Conservation (phyloP, 2,797 vertebrate genomes). For the Enteromius unitaeniatus region DNA sequence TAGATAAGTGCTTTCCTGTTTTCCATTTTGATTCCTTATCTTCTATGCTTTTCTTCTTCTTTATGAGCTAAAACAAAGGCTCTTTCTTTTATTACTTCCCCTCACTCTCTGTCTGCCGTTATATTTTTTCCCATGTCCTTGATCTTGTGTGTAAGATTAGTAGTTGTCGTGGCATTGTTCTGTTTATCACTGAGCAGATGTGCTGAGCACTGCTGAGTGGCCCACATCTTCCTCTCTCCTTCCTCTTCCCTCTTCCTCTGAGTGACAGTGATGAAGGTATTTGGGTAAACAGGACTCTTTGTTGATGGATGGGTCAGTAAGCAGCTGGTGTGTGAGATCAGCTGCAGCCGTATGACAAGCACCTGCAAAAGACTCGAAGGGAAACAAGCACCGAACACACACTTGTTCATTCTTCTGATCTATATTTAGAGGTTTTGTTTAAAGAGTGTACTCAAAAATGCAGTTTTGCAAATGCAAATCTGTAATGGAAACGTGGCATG, state of each 20-base stretch:
- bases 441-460: background rate
- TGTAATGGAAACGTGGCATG: no score
- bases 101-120: conserved; percentile 26
- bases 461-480: background rate
- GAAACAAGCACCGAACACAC: conserved; percentile 8
- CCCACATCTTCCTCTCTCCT: conserved; percentile 45
- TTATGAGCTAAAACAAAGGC: conserved; percentile 50
- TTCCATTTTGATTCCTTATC: conserved; percentile 36
- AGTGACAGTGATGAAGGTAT: conserved; percentile 47
- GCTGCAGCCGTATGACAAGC: conserved; percentile 1
- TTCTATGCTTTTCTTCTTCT: conserved; percentile 30
- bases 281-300: conserved; percentile 39
- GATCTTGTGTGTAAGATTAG: conserved; percentile 43
- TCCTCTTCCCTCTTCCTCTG: conserved; percentile 47
- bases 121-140: conserved; percentile 51
- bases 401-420: conserved; percentile 23
- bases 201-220: conserved; percentile 44
- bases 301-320: conserved; percentile 36
- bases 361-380: conserved; percentile 37
- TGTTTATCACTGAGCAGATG: conserved; percentile 52
- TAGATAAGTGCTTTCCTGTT: conserved; percentile 53
- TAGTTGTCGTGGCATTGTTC: conserved; percentile 30
- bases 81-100: conserved; percentile 53
- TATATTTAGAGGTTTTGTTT: conserved; percentile 28
- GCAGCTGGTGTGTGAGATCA: conserved; percentile 42